A percentile compares a stretch with the other conserved stretches of the same genome.
Conservation (phyloP, 2,888 invertebrate species). For the Rotaria sp. region DNA sequence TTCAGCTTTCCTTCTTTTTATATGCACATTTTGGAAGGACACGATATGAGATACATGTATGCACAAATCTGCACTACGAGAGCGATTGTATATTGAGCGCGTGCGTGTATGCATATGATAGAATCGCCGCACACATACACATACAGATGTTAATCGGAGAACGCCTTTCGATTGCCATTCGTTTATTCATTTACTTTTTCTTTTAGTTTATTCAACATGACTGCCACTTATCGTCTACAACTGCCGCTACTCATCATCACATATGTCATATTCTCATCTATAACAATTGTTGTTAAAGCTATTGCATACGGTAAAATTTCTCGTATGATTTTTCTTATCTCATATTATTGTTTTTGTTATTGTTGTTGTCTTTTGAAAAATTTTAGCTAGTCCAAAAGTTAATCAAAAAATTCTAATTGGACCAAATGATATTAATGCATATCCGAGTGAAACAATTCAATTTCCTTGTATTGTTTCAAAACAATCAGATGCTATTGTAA, state of each 20-base stretch:
- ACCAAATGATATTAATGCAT: neutral
- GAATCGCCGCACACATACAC: neutral
- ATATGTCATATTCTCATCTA: constrained; percentile 5
- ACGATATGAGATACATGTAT: neutral
- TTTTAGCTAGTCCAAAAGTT: neutral
- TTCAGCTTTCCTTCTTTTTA: neutral
- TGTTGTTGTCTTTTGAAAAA: neutral
- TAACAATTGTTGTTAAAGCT: neutral
- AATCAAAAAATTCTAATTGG: constrained; percentile 20
- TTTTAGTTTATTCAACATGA: constrained; percentile 17
- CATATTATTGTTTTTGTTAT: neutral
- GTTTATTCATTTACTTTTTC: neutral
- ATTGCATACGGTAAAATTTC: neutral
- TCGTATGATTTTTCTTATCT: neutral
- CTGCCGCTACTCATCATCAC: neutral
- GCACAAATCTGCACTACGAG: neutral
- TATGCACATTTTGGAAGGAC: constrained; percentile 2
- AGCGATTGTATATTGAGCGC: constrained; percentile 12
- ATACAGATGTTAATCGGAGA: neutral
- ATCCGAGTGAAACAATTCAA: constrained; percentile 4
- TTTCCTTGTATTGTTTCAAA: constrained; percentile 23
- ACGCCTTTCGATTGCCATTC: constrained; percentile 10
- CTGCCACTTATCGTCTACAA: constrained; percentile 15
- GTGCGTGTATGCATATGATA: constrained; percentile 21
- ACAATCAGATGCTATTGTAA: neutral